Base-by-base conservation (phyloP, 92 coral and sea anemone species). In the Porites evermanni region DNA sequence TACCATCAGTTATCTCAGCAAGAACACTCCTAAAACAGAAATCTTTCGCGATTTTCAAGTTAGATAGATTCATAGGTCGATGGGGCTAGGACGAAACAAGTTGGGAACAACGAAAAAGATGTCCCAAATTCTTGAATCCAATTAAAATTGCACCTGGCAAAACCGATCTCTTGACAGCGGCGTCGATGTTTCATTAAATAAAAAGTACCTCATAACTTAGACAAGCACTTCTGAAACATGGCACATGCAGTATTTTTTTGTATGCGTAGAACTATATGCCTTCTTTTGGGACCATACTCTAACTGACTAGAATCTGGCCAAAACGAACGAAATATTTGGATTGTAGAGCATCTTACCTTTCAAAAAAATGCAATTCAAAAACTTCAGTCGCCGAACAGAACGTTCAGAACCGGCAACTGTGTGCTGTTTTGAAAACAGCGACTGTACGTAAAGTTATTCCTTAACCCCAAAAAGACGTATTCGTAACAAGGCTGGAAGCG, bases 131-230 rank as follows among this genome's bases (percentile, higher is more conserved):
- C n/a, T 54, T 54, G 53, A 2, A 26, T 32, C 26, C 54, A 38
- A 2, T 78, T 77, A 8, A 38, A 70, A 12, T 32, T 29, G 81
- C 70, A 63, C 70, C 53, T 26, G 58, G 71, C 17, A 59, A 78
- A 78, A 53, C 44, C 44, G 50, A 38, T 12, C 12, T 26, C 53
- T 52, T 59, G 16, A 16, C 53, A 18, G 53, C 32, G 32, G 32
- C 32, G 32, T 29, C 32, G 32, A 29, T 29, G 32, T 29, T 29
- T 29, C 32, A 29, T 29, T 29, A 2, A 29, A 29, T 2, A 29
- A 29, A 38, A 38, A 38, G 47, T 38, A 5, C 47, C 7, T 38
- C 47, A 0, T 38, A 38, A 38, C 47, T 38, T 38, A 38, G 0
- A 38, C 47, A 0, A 38, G 47, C 47, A 38, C 47, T 38, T 38